Base-by-base conservation (phyloP, 2,797 vertebrate species). In the Myotis daubentonii region DNA sequence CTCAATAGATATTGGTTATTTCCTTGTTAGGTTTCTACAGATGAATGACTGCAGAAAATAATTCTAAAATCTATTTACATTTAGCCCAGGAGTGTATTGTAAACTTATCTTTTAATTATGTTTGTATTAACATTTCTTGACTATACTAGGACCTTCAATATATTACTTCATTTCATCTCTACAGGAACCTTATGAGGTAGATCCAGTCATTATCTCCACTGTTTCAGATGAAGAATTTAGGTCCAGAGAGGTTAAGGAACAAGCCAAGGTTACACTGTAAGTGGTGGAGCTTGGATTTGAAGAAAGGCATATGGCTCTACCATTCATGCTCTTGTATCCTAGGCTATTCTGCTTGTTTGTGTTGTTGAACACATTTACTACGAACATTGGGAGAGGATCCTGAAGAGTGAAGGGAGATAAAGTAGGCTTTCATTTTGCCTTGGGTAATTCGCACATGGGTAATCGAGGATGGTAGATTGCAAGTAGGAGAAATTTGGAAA, bases 201-300 rank as follows among this genome's bases (percentile, higher is more conserved):
- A 62, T 55, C 9, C 55, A 94, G 47, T 66, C 28, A 68, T 95
- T 65, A 44, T 6, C n/a, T 86, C 23, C 47, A 71, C 53, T 93
- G 92, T 71, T 87, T 87, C n/a, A 88, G 55, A 47, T 88, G 68
- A 94, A 76, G 38, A 88, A 75, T 87, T 89, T 85, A 92, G 85
- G 47, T 87, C 74, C 66, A 28, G 22, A 71, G 72, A 89, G 10
- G 1, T 85, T 89, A 79, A 93, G 30, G n/a, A 70, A 78, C 16
- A 87, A 51, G 19, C 65, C 38, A 83, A 66, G 25, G 22, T 88
- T 82, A 87, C 9, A 68, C 57, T 71, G 6, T 65, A 62, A 72
- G 41, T 53, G 36, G 49, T 53, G 3, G 15, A 71, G 13, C 71
- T 80, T 91, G 65, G 30, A 65, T 66, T 80, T 8, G 19, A 93